phyloP scores from a whole-genome alignment of 1,140 invertebrate genomes.

The Listronotus oregonensis region DNA sequence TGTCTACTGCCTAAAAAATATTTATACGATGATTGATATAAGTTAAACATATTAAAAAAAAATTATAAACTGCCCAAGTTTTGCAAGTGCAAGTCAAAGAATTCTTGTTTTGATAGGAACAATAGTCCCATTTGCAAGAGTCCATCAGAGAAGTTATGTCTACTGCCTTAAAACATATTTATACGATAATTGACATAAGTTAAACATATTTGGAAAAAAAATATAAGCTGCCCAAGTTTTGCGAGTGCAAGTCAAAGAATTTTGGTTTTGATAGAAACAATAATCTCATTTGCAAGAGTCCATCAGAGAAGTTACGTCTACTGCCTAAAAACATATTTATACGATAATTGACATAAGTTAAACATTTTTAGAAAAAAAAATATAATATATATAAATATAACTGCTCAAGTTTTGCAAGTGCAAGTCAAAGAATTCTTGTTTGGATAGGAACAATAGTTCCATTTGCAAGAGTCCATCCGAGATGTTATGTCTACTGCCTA shows the following conservation, averaged over 20 bases:
- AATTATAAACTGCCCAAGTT: conserved; percentile 70
- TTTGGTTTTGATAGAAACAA: conserved; percentile 67
- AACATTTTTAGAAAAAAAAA: too few species aligned
- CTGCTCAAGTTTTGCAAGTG: conserved; percentile 48
- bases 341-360: too few species aligned
- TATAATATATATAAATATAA: too few species aligned
- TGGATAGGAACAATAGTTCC: too few species aligned
- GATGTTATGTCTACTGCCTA: conserved; percentile 65
- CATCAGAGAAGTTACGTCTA: conserved; percentile 61
- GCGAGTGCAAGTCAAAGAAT: conserved; percentile 72
- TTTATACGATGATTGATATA: not conserved
- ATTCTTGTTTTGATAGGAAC: conserved; percentile 65
- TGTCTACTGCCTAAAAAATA: not conserved
- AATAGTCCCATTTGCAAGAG: conserved; percentile 79
- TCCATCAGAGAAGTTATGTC: conserved; percentile 62
- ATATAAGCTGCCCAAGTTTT: conserved; percentile 75
- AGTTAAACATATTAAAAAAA: conserved; percentile 53
- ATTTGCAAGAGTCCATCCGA: too few species aligned
- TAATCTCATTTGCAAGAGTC: conserved; percentile 78
- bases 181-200: too few species aligned
- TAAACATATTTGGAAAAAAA: too few species aligned
- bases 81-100: conserved; percentile 73
- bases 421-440: too few species aligned
- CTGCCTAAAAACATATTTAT: conserved; percentile 51
- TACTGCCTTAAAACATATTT: conserved; percentile 58